These are phyloP conservation scores for Mnemiopsis leidyi DNA, from an alignment of 37 sponge, comb jelly and placozoan genomes.

Conservation along the genomic window DNA sequence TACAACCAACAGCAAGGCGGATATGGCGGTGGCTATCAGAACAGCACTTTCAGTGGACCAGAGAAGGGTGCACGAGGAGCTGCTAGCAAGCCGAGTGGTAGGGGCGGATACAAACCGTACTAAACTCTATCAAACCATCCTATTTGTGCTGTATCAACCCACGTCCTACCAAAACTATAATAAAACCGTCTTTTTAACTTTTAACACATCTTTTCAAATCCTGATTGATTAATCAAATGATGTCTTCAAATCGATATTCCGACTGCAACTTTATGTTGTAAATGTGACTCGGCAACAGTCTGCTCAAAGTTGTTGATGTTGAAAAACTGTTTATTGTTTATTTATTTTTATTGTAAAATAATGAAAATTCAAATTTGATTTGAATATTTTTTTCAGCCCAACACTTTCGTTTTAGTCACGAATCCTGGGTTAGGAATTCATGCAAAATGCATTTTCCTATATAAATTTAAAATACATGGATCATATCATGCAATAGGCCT, in stretches of 20 bases:
- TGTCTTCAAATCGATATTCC: no score
- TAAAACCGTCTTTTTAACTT: neutral
- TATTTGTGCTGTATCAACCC: neutral
- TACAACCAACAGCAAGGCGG: neutral
- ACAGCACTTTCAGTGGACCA: conserved; percentile 49
- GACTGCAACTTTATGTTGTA: no score
- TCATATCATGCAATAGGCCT: no score
- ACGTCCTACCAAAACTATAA: neutral
- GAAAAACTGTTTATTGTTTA: neutral
- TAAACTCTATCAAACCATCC: neutral
- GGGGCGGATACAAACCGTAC: conserved; percentile 29
- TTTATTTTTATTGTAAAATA: neutral
- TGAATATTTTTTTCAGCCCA: neutral
- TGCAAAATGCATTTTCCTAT: no score
- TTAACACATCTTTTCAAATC: neutral
- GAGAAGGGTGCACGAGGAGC: conserved; percentile 28
- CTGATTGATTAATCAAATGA: neutral
- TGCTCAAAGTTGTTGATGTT: neutral
- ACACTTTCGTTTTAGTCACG: no score
- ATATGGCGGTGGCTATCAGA: conserved; percentile 61
- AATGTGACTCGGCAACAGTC: no score
- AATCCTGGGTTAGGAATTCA: no score
- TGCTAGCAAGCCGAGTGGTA: neutral
- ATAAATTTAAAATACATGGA: no score
- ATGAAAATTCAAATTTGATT: neutral